Evolutionary conservation across 2,888 invertebrate genomes (phyloP).

Genomic region (Synanthedon tipuliformis): DNA sequence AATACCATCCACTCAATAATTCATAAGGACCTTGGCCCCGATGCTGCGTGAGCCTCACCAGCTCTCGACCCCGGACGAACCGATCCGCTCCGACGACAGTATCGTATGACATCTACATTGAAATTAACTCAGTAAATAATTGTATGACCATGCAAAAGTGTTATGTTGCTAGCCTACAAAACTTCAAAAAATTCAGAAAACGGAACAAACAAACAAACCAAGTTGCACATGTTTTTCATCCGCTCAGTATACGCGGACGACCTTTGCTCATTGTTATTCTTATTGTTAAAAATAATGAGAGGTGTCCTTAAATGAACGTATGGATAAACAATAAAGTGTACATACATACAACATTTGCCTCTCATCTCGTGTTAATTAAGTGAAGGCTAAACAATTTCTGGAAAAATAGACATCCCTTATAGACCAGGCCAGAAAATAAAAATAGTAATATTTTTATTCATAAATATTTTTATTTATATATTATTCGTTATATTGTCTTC

Average conservation of each 20-base stretch:
- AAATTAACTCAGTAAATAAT: background rate
- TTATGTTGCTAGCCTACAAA: no score
- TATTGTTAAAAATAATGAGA: conserved; percentile 56
- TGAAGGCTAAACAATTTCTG: no score
- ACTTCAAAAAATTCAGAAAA: background rate
- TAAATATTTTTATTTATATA: no score
- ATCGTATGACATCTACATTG: background rate
- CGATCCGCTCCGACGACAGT: background rate
- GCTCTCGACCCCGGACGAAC: conserved; percentile 5
- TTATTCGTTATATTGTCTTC: no score
- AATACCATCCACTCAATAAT: conserved; percentile 68
- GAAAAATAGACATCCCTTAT: no score
- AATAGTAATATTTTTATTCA: no score
- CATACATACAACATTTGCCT: conserved; percentile 12
- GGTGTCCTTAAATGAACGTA: conserved; percentile 49
- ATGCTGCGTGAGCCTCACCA: conserved; percentile 33
- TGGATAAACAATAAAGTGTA: conserved; percentile 42
- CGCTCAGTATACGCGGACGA: conserved; percentile 32
- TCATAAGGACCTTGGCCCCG: conserved; percentile 65
- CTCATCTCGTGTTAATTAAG: conserved; percentile 1
- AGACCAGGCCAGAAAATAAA: no score
- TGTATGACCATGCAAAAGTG: background rate
- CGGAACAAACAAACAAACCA: background rate
- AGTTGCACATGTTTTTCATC: conserved; percentile 26
- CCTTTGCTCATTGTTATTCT: conserved; percentile 50